Evolutionary conservation across 2,113 vertebrate species (phyloP), one percentile per base, ranked within the genome.

Genomic region (Salminus brasiliensis): DNA sequence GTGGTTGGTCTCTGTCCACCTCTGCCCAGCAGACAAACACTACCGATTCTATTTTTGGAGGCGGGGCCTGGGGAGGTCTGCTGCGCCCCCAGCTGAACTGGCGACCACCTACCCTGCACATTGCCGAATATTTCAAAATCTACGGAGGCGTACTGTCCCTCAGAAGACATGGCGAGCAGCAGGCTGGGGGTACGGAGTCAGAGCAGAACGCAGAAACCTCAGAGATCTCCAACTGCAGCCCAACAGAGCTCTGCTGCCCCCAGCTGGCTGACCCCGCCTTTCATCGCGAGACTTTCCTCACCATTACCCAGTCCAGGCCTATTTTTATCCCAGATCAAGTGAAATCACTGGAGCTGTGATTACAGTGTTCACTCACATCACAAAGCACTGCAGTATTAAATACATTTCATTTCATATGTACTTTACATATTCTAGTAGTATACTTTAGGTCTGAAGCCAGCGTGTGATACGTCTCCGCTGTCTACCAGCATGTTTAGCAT

Each of bases 51-150:
- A 68, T 74, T 80, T 80, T 45, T 74, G 52, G 62, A 80, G 59
- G 59, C 32, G 69, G 36, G 39, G 59, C 55, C 18, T 53, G 18
- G 23, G 70, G n/a, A n/a, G 21, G 43, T 45, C n/a, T n/a, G n/a
- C n/a, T n/a, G n/a, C 27, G 34, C 72, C n/a, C 29, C 27, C 73
- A 30, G 7, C 34, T 45, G 25, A 60, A 63, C 29, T 65, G 49
- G 16, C 45, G 49, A 43, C 39, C 27, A 85, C 85, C 57, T 89
- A 97, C 96, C 96, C 92, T 96, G 96, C 72, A 96, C 96, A 72
- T 92, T 82, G 4, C 95, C 96, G 76, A 94, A 95, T 65, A 97
- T 92, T 76, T 97, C 96, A 71, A 95, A 97, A 87, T 97, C 95
- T 87, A 97, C 91, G 10, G 96, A 96, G 0, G 89, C 90, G 10